phyloP scores from a whole-genome alignment of 2,888 invertebrate species.

The Nasonia oneida region DNA sequence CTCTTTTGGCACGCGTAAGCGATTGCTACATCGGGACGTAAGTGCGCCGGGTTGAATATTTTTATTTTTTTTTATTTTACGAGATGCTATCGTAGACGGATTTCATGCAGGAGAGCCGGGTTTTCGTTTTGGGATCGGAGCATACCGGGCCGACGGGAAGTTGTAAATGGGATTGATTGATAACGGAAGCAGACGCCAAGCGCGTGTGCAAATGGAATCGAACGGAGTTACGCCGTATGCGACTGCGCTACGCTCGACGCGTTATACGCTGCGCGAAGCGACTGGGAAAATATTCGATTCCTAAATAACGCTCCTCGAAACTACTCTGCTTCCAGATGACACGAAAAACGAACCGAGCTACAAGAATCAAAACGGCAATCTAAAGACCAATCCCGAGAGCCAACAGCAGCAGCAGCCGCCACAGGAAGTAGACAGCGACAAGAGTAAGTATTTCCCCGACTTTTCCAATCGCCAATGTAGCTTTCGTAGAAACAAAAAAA shows the following conservation, averaged over 20 bases:
- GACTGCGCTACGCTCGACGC: too few species aligned
- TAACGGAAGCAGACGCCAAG: neutral
- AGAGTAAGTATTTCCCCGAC: slow-evolving; percentile 66
- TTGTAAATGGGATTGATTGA: slow-evolving; percentile 10
- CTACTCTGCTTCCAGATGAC: slow-evolving; percentile 72
- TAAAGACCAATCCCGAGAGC: slow-evolving; percentile 39
- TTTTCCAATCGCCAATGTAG: slow-evolving; percentile 8
- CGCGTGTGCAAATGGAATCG: neutral
- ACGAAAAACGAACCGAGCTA: slow-evolving; percentile 70
- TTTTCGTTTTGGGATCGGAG: neutral
- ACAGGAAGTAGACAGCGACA: slow-evolving; percentile 62
- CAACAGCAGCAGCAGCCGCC: slow-evolving; percentile 6
- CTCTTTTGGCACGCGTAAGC: neutral
- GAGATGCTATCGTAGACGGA: too few species aligned
- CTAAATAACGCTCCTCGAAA: neutral
- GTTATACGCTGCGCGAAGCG: too few species aligned
- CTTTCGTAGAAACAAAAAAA: slow-evolving; percentile 33
- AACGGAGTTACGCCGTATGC: neutral
- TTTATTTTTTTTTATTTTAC: neutral
- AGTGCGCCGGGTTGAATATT: neutral
- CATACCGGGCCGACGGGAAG: neutral
- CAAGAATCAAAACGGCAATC: slow-evolving; percentile 73
- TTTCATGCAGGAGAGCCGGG: neutral
- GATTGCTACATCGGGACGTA: neutral
- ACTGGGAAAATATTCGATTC: neutral